Evolutionary conservation across 2,113 vertebrate species (phyloP).

Genomic region (Rhabdornis inornatus): DNA sequence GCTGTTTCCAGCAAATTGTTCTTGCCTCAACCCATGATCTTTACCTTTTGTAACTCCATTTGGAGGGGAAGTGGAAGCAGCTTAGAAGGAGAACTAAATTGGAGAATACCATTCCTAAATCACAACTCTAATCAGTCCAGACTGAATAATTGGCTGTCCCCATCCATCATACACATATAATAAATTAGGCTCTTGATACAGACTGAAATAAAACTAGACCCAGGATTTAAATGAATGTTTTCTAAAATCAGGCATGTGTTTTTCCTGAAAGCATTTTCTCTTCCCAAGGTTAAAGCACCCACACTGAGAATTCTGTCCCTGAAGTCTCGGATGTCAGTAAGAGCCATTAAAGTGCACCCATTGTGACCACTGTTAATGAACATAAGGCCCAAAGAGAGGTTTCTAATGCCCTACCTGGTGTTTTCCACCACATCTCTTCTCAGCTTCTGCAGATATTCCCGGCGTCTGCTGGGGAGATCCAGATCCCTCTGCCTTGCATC

Average conservation of each 20-base stretch:
- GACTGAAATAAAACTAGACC: not conserved
- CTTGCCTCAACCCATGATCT: not conserved
- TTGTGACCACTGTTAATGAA: fast-evolving
- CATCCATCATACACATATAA: not conserved
- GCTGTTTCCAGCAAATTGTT: not conserved
- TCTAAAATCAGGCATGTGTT: not conserved
- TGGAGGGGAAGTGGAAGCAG: not conserved
- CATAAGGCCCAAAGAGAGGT: not conserved
- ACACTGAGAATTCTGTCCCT: not conserved
- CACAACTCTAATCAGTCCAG: not conserved
- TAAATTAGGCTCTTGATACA: not conserved
- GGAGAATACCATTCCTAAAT: not conserved
- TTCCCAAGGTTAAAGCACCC: not conserved
- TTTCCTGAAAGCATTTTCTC: not conserved
- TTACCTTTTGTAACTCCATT: not conserved
- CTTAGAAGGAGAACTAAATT: not conserved
- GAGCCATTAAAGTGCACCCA: not conserved
- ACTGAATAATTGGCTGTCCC: not conserved
- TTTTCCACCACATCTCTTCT: slow-evolving; percentile 82
- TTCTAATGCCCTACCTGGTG: slow-evolving; percentile 72
- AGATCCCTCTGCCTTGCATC: slow-evolving; percentile 43
- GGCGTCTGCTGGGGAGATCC: slow-evolving; percentile 75
- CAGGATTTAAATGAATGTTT: not conserved
- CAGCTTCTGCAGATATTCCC: slow-evolving; percentile 81
- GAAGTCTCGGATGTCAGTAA: not conserved